Base-by-base conservation (phyloP, 1,140 invertebrate genomes). In the Ephestia elutella region DNA sequence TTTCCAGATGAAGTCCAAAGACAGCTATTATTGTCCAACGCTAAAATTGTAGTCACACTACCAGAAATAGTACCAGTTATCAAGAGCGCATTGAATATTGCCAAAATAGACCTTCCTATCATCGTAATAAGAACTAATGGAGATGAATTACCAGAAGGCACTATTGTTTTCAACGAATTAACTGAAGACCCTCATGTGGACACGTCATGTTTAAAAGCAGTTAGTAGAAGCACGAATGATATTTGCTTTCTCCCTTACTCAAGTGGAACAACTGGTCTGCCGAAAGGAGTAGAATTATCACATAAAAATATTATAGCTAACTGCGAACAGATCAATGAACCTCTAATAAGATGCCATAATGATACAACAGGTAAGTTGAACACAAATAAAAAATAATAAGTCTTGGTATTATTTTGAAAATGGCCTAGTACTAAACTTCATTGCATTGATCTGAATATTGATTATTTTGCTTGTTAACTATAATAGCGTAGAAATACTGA, bases 211-310 rank as follows among this genome's bases (percentile, higher is more conserved):
- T 71, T 90, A 35, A 90, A 86, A 67, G 62, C 83, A 69, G 82
- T 87, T 0, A 86, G 82, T 63, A 73, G 89, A 54, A 76, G 69
- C 57, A 21, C 69, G 0, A 80, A 91, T 20, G 91, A 93, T 67
- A 76, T 91, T 10, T 87, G 90, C 53, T 81, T 93, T 55, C 63
- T 94, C 54, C 92, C 92, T 9, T 94, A 92, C 80, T 94, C 96
- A 0, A 97, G 95, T 75, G 96, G 96, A 17, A 97, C 96, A 1
- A 97, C 96, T 17, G 96, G 97, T 19, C 73, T 95, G 56, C 96
- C 97, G 0, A 98, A 98, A 90, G 96, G 95, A 11, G 96, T 97
- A 0, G 92, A 95, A 82, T 78, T 97, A 1, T 93, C 94, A 0
- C 94, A 97, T 76, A 89, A 78, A 38, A 93, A 93, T 71, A 82